Evolutionary conservation across 2,888 invertebrate species (phyloP).

Genomic region (Lochmaea crataegi): DNA sequence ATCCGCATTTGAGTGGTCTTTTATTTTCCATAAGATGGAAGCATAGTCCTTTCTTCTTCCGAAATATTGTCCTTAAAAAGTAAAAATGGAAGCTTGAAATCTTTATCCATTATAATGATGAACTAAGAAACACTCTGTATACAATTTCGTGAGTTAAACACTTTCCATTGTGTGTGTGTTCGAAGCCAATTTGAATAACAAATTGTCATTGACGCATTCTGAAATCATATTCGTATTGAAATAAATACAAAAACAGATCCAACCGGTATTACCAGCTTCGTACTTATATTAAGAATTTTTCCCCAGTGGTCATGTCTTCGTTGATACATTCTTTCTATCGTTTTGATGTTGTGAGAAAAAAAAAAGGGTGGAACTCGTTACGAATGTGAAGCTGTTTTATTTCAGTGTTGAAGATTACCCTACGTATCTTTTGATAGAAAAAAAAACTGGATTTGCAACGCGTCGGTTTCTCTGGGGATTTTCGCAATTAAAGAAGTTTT

Average conservation of each 20-base stretch:
- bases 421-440: background rate
- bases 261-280: conserved; percentile 33
- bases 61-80: too few relatives aligned
- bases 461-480: background rate
- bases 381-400: background rate
- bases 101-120: too few relatives aligned
- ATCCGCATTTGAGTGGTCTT: too few relatives aligned
- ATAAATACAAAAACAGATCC: conserved; percentile 26
- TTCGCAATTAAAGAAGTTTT: background rate
- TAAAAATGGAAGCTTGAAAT: too few relatives aligned
- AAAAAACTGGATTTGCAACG: background rate
- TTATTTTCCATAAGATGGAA: too few relatives aligned
- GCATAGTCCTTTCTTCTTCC: too few relatives aligned
- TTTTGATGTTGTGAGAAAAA: conserved; percentile 8
- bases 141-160: conserved; percentile 27
- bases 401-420: conserved; percentile 5
- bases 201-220: conserved; percentile 32
- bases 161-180: conserved; percentile 38
- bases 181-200: conserved; percentile 32
- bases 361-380: conserved; percentile 22
- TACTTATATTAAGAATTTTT: conserved; percentile 10
- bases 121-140: too few relatives aligned
- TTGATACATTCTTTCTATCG: background rate
- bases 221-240: conserved; percentile 23
- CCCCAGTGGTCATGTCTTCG: conserved; percentile 11